Base-by-base conservation (phyloP, 1,140 invertebrate genomes). In the Listronotus oregonensis region DNA sequence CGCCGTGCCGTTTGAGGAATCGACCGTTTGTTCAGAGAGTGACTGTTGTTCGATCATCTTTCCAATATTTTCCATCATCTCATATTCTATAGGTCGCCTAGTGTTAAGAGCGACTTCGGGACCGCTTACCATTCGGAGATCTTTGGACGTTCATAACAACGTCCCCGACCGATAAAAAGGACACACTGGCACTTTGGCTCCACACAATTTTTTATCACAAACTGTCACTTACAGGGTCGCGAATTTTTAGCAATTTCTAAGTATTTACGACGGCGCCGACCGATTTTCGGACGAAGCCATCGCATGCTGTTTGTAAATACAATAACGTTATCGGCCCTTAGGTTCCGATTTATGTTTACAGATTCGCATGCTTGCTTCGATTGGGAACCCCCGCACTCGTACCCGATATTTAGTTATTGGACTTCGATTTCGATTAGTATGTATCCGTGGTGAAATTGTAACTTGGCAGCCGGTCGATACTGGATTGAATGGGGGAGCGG, bases 21-120 rank as follows among this genome's bases (percentile, higher is more conserved):
- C 82, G 80, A 85, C 84, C 80, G 80, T 80, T 70, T 81, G 83
- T 78, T 85, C 81, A 77, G 80, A 82, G 75, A 85, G 82, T 76
- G 83, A 78, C 79, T 84, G 84, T 74, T 84, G 82, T 81, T 87
- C 84, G 76, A 85, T 82, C 80, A 87, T 86, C 74, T 86, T 84
- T 76, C 81, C 85, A 78, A 87, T 84, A 76, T 85, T 85, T 79
- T 87, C 86, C 85, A 87, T 87, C 73, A 76, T 75, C 61, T 56
- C 61, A 64, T 60, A 67, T 64, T 58, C 65, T 56, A 71, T 64
- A 62, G 54, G 63, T 54, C 47, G 61, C 55, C 68, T 55, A 52
- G 65, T 42, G 40, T 49, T 64, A 49, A 55, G 50, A 37, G 63
- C 60, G 47, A 68, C 47, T 14, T 47, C 66, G 58, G 49, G 43